Conservation (phyloP, 2,888 invertebrate species). For the Eupeodes latifasciatus region DNA sequence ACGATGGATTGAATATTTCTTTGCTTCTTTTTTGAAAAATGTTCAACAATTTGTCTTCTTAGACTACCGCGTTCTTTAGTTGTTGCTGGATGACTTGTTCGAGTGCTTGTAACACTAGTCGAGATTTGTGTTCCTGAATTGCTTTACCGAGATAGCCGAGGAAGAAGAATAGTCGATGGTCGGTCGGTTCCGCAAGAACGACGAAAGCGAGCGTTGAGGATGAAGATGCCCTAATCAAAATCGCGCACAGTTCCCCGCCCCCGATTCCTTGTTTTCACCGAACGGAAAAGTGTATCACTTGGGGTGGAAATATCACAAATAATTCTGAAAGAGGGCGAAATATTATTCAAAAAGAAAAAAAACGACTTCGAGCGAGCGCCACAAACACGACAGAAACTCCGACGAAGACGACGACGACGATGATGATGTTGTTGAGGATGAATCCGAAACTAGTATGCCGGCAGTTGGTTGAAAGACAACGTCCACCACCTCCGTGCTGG, state of each 20-base stretch:
- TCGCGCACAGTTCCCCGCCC: conserved; percentile 51
- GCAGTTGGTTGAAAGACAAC: conserved; percentile 67
- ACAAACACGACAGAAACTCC: conserved; percentile 29
- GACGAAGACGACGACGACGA: conserved; percentile 20
- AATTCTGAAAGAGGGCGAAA: conserved; percentile 35
- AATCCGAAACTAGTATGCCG: conserved; percentile 71
- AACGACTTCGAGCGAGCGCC: conserved; percentile 32
- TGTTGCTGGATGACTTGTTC: conserved; percentile 46
- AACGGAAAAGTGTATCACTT: conserved; percentile 47
- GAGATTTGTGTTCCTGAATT: conserved; percentile 47
- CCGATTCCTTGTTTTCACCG: conserved; percentile 30
- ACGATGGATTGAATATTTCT: conserved; percentile 62
- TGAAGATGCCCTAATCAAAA: conserved; percentile 62
- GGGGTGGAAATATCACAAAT: conserved; percentile 60
- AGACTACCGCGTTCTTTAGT: neutral
- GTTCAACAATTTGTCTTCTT: conserved; percentile 72
- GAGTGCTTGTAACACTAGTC: conserved; percentile 53
- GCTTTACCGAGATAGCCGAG: conserved; percentile 51
- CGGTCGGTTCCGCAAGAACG: conserved; percentile 39
- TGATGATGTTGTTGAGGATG: conserved; percentile 65
- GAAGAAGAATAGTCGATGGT: conserved; percentile 41
- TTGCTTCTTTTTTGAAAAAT: conserved; percentile 47
- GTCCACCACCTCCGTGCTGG: conserved; percentile 35
- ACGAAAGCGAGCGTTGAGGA: neutral
- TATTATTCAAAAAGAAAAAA: conserved; percentile 20